phyloP scores from a whole-genome alignment of 2,797 vertebrate species.

The Cossypha heuglini region DNA sequence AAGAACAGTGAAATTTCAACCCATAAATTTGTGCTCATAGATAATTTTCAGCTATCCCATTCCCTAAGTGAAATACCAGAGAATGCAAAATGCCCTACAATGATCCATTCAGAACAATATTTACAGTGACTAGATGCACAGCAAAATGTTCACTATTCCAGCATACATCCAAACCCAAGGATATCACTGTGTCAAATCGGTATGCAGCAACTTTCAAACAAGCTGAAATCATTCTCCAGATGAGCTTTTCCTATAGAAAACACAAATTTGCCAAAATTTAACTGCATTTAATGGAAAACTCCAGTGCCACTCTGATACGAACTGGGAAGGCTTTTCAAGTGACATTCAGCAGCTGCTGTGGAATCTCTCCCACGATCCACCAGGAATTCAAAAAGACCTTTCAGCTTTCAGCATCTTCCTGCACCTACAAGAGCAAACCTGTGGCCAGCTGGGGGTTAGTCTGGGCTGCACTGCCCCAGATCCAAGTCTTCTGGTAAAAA shows the following conservation, averaged over 20 bases:
- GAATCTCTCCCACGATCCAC: background rate
- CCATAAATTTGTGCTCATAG: background rate
- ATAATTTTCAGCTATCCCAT: background rate
- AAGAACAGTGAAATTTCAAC: background rate
- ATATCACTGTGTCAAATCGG: background rate
- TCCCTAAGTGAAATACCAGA: background rate
- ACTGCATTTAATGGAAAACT: background rate
- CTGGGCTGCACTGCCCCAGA: background rate
- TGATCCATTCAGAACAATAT: fast-evolving
- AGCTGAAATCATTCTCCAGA: background rate
- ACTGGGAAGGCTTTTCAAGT: background rate
- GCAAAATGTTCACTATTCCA: background rate
- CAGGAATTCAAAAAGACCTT: background rate
- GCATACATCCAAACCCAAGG: background rate
- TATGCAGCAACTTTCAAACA: background rate
- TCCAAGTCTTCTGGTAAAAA: background rate
- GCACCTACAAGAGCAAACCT: background rate
- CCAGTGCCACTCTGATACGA: background rate
- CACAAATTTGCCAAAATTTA: background rate
- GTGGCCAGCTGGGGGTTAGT: background rate
- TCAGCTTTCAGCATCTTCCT: background rate
- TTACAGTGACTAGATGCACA: background rate
- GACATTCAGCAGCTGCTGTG: fast-evolving
- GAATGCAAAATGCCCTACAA: background rate
- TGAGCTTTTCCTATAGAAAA: background rate